These are phyloP conservation scores for Galleria mellonella DNA, from an alignment of 1,140 invertebrate genomes.

Conservation along the genomic window DNA sequence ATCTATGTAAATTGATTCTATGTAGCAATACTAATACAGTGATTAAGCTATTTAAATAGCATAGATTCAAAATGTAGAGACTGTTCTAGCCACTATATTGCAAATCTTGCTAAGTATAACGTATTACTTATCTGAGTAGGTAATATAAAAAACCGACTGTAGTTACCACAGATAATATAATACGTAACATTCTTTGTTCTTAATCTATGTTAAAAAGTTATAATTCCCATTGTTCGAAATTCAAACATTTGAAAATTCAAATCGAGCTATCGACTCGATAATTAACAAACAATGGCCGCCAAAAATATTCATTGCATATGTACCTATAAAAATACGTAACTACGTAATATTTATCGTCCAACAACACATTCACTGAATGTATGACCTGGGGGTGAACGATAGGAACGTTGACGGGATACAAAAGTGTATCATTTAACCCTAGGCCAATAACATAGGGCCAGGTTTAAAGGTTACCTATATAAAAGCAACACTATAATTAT, in stretches of 20 bases:
- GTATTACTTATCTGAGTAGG: too few relatives aligned
- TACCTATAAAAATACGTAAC: slow-evolving; percentile 1
- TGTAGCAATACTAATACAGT: too few relatives aligned
- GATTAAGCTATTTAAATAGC: too few relatives aligned
- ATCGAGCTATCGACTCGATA: background rate
- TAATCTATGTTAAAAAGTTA: too few relatives aligned
- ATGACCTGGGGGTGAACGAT: slow-evolving; percentile 42
- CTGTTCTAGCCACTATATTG: too few relatives aligned
- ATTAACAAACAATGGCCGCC: background rate
- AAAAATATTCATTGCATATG: background rate
- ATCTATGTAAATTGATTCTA: too few relatives aligned
- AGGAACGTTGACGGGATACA: slow-evolving; percentile 23
- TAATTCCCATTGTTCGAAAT: too few relatives aligned
- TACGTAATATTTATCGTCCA: slow-evolving; percentile 25
- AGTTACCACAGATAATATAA: too few relatives aligned
- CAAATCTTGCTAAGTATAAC: too few relatives aligned
- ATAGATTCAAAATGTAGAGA: too few relatives aligned
- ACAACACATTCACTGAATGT: slow-evolving; percentile 35
- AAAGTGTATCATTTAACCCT: slow-evolving; percentile 63
- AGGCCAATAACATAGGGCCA: slow-evolving; percentile 48
- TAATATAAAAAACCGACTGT: too few relatives aligned
- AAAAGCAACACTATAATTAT: slow-evolving; percentile 39
- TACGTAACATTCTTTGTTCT: too few relatives aligned
- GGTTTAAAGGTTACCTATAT: slow-evolving; percentile 55
- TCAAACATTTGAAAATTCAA: background rate